Percentiles rank a stretch among this genome's conserved stretches.
Evolutionary conservation across 2,797 vertebrate species (phyloP).

Genomic region (Sciaenops ocellatus): DNA sequence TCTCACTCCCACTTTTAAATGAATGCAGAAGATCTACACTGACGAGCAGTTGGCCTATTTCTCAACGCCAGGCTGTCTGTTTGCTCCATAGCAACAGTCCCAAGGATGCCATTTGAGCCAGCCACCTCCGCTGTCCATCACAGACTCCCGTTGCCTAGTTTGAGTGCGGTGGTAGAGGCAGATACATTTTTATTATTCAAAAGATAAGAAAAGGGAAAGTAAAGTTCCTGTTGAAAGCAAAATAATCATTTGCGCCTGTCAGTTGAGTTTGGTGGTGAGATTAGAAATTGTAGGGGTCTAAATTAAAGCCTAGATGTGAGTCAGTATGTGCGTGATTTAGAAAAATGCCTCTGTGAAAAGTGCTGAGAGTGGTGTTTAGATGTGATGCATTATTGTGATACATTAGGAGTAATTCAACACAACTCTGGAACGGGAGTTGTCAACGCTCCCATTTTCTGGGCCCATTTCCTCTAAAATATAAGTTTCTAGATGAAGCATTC

Average conservation of each 20-base stretch:
- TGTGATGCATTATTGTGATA: conserved; percentile 6
- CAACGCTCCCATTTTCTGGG: not conserved
- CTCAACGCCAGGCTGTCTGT: conserved; percentile 61
- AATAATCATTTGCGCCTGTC: conserved; percentile 29
- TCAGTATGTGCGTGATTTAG: conserved; percentile 11
- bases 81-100: conserved; percentile 71
- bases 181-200: conserved; percentile 42
- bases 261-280: not conserved
- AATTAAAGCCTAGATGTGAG: conserved; percentile 26
- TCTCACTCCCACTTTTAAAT: conserved; percentile 80
- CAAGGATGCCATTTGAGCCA: conserved; percentile 62
- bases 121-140: conserved; percentile 53
- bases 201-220: not conserved
- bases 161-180: not conserved
- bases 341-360: conserved; percentile 26
- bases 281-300: conserved; percentile 21
- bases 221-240: conserved; percentile 20
- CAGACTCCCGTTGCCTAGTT: conserved; percentile 19
- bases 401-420: conserved; percentile 23
- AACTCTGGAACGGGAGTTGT: not conserved
- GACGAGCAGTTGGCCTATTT: conserved; percentile 74
- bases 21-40: conserved; percentile 72
- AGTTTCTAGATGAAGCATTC: conserved; percentile 3
- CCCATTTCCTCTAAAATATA: conserved; percentile 13
- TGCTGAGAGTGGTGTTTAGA: conserved; percentile 10